Conservation (phyloP, 2,113 vertebrate species). For the Choloepus hoffmanni region DNA sequence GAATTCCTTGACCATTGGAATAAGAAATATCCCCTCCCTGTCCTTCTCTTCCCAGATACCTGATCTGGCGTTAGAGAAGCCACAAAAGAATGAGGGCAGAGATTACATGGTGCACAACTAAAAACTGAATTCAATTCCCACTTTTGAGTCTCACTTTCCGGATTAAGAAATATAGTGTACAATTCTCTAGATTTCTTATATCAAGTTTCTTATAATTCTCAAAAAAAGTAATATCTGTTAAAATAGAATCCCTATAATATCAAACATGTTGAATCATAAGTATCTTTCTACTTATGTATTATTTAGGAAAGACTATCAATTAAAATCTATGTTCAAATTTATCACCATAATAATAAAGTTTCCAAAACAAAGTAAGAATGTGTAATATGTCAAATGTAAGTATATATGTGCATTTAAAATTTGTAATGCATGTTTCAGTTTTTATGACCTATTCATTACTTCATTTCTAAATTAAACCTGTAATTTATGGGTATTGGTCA, state of each 20-base stretch:
- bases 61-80: not conserved
- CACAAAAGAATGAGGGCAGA: not conserved
- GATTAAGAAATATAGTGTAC: not conserved
- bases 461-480: not conserved
- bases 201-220: constrained; percentile 10
- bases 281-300: constrained; percentile 30
- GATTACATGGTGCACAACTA: not conserved
- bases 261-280: not conserved
- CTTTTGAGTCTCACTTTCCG: not conserved
- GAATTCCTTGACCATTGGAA: not conserved
- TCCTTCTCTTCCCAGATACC: not conserved
- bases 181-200: not conserved
- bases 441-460: constrained; percentile 1
- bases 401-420: constrained; percentile 3
- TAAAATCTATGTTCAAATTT: constrained; percentile 59
- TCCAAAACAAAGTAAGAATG: not conserved
- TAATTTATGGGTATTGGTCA: not conserved
- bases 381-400: not conserved
- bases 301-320: not conserved
- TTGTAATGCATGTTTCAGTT: not conserved
- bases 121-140: not conserved
- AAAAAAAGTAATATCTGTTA: not conserved
- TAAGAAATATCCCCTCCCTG: constrained; percentile 28
- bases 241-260: not conserved
- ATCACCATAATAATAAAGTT: constrained; percentile 16